phyloP scores from a whole-genome alignment of 2,888 invertebrate genomes.

The Cerastis leucographa region DNA sequence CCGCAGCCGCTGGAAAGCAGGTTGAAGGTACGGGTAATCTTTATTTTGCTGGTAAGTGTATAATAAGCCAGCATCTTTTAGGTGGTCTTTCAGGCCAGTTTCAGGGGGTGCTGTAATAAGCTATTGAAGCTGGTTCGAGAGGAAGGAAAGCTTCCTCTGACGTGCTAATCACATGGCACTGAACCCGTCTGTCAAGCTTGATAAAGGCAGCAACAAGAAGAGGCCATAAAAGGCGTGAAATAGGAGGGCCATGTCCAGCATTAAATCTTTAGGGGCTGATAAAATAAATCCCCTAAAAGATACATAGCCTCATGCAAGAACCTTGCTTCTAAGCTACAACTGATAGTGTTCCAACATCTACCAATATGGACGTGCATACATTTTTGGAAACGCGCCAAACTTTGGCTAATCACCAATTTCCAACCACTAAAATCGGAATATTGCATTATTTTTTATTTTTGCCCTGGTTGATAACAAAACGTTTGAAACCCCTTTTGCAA shows the following conservation, averaged over 20 bases:
- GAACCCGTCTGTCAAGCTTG: not conserved
- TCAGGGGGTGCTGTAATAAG: conserved; percentile 8
- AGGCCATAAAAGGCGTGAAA: not conserved
- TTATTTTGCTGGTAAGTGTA: conserved; percentile 63
- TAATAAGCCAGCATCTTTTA: conserved; percentile 58
- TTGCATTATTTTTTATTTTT: conserved; percentile 37
- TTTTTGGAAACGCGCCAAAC: conserved; percentile 58
- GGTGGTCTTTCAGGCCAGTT: conserved; percentile 36
- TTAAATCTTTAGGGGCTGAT: not conserved
- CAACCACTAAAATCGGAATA: conserved; percentile 50
- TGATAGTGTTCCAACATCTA: conserved; percentile 31
- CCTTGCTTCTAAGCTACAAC: not conserved
- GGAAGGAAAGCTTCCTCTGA: not conserved
- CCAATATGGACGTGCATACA: conserved; percentile 45
- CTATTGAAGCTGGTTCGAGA: not conserved
- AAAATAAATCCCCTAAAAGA: not conserved
- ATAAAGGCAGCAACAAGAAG: not conserved
- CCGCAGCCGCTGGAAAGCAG: conserved; percentile 96
- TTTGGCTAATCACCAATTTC: conserved; percentile 63
- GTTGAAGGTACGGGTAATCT: conserved; percentile 93
- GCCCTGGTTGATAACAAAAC: conserved; percentile 19
- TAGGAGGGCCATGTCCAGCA: not conserved
- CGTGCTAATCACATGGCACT: not conserved
- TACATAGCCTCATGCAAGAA: not conserved
- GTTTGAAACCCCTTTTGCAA: not conserved